Conservation (phyloP, 2,888 invertebrate genomes). For the Dynastes tityus region DNA sequence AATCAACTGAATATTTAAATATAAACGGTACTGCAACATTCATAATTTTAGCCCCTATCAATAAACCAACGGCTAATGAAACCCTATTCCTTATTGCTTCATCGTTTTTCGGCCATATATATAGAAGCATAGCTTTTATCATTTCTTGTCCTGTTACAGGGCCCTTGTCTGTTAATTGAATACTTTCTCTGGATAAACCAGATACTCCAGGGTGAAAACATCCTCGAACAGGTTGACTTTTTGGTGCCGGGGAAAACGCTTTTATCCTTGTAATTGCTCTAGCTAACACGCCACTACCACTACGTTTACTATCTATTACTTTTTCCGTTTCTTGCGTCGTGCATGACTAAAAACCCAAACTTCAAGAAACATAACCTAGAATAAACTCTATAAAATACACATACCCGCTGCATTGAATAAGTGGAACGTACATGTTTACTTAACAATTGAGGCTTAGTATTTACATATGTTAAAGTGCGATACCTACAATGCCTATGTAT, state of each 20-base stretch:
- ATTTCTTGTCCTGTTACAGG: conserved; percentile 84
- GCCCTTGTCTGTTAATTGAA: conserved; percentile 73
- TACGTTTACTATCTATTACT: conserved; percentile 26
- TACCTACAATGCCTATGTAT: conserved; percentile 44
- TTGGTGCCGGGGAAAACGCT: conserved; percentile 63
- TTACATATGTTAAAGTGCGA: conserved; percentile 45
- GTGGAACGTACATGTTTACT: conserved; percentile 47
- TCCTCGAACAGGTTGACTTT: conserved; percentile 76
- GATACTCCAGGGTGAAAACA: conserved; percentile 95
- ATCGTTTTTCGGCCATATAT: conserved; percentile 97
- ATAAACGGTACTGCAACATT: conserved; percentile 96
- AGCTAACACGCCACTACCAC: conserved; percentile 45
- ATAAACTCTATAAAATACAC: conserved; percentile 48
- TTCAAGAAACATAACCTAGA: conserved; percentile 51
- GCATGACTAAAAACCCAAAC: conserved; percentile 53
- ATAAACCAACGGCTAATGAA: conserved; percentile 84
- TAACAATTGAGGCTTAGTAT: conserved; percentile 48
- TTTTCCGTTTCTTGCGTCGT: conserved; percentile 51
- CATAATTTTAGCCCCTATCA: conserved; percentile 88
- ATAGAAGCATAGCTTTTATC: conserved; percentile 89
- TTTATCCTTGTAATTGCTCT: conserved; percentile 61
- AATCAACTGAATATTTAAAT: conserved; percentile 95
- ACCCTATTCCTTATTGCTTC: conserved; percentile 84
- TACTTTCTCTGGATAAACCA: conserved; percentile 72
- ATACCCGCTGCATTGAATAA: conserved; percentile 54